Conservation (phyloP, 2,888 invertebrate species). For the Nasonovia ribisnigri region DNA sequence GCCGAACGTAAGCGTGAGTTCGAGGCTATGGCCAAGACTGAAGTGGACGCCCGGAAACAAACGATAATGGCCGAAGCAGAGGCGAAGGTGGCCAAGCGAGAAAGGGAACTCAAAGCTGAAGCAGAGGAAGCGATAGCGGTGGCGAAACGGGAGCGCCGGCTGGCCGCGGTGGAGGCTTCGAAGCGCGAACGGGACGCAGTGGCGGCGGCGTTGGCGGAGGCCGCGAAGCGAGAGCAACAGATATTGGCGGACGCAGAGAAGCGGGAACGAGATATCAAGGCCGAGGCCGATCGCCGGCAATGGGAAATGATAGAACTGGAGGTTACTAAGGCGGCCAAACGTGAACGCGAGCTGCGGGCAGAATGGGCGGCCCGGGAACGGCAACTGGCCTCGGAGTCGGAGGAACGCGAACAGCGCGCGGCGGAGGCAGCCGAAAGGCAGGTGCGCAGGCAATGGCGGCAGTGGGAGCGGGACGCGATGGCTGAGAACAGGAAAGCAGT, state of each 20-base stretch:
- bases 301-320: neutral
- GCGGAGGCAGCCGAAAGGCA: constrained; percentile 76
- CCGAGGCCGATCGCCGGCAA: neutral
- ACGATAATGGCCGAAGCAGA: constrained; percentile 8
- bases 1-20: constrained; percentile 77
- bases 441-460: constrained; percentile 64
- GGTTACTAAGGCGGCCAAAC: constrained; percentile 11
- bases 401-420: constrained; percentile 77
- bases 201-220: constrained; percentile 3
- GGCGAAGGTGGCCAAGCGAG: neutral
- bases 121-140: neutral
- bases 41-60: neutral
- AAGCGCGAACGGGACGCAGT: constrained; percentile 33
- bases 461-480: constrained; percentile 35
- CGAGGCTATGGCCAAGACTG: constrained; percentile 76
- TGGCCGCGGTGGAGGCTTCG: constrained; percentile 29
- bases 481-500: neutral
- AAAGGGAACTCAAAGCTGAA: constrained; percentile 15
- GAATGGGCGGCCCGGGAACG: constrained; percentile 41
- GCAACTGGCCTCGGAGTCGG: constrained; percentile 6
- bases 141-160: constrained; percentile 32
- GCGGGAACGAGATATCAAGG: neutral
- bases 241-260: constrained; percentile 35
- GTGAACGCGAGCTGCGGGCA: constrained; percentile 15
- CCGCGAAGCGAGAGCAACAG: constrained; percentile 42